Percentiles rank a stretch among this genome's conserved stretches.
Evolutionary conservation across 37 sponge, comb jelly and placozoan genomes (phyloP).

Genomic region (Amphimedon queenslandica): DNA sequence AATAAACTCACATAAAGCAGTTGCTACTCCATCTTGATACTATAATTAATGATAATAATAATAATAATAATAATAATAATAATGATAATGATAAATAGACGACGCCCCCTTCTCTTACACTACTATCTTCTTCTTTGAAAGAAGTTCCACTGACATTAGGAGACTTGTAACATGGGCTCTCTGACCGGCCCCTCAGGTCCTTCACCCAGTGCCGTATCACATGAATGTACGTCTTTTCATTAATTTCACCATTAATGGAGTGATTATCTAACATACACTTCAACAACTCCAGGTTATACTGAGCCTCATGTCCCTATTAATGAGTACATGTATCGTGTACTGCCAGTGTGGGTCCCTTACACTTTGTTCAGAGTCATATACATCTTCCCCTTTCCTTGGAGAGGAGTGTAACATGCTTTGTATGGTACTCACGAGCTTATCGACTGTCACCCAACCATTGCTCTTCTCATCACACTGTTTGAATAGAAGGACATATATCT

Average conservation of each 20-base stretch:
- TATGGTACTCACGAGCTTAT: conserved; percentile 23
- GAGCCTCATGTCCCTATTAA: conserved; percentile 18
- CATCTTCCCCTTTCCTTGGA: conserved; percentile 16
- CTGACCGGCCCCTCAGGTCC: conserved; percentile 29
- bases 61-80: not conserved
- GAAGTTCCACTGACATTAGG: too few species aligned
- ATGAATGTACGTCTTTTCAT: conserved; percentile 31
- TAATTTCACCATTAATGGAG: conserved; percentile 6
- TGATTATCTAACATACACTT: conserved; percentile 40
- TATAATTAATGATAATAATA: too few species aligned
- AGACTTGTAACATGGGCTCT: conserved; percentile 4
- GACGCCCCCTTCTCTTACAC: too few species aligned
- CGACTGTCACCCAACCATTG: conserved; percentile 34
- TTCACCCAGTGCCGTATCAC: conserved; percentile 55
- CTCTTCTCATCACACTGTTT: conserved; percentile 23
- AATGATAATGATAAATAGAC: not conserved
- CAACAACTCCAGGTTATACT: conserved; percentile 49
- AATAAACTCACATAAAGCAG: too few species aligned
- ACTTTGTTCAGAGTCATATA: conserved; percentile 41
- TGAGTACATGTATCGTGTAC: not conserved
- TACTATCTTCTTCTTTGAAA: too few species aligned
- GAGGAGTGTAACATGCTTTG: not conserved
- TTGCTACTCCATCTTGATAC: too few species aligned
- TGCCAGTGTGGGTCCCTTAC: too few species aligned
- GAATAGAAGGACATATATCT: conserved; percentile 5